phyloP scores from a whole-genome alignment of 2,888 invertebrate species.

The Amphipyra berbera region DNA sequence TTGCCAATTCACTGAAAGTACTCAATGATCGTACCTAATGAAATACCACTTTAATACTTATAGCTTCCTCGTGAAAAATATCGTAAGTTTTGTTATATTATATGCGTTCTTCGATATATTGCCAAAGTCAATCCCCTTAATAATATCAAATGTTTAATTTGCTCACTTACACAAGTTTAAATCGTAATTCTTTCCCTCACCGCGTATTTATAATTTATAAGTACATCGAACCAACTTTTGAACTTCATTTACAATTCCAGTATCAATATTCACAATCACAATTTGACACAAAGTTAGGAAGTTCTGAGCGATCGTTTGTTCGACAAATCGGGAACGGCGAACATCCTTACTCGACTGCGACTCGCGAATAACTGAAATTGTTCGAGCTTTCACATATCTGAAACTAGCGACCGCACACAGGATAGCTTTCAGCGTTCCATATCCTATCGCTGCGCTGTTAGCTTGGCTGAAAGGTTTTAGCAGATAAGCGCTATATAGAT shows the following conservation, averaged over 20 bases:
- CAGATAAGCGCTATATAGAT: conserved; percentile 11
- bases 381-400: conserved; percentile 61
- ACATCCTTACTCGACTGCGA: conserved; percentile 71
- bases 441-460: conserved; percentile 32
- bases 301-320: conserved; percentile 57
- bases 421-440: conserved; percentile 53
- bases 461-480: conserved; percentile 49
- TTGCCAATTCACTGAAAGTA: conserved; percentile 31
- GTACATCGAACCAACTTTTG: conserved; percentile 6
- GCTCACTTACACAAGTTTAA: conserved; percentile 34
- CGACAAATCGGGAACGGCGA: conserved; percentile 47
- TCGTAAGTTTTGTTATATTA: conserved; percentile 19
- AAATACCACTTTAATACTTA: conserved; percentile 7
- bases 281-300: conserved; percentile 67
- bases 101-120: background rate
- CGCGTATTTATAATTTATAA: background rate
- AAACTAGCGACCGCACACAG: conserved; percentile 54
- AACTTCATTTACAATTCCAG: conserved; percentile 40
- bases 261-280: conserved; percentile 48
- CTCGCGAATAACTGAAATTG: conserved; percentile 78
- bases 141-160: conserved; percentile 22
- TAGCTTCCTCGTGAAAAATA: conserved; percentile 12
- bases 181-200: conserved; percentile 2
- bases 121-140: conserved; percentile 1
- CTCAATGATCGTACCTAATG: conserved; percentile 13